Conservation (phyloP, 2,113 vertebrate genomes). For the Theristicus caerulescens region DNA sequence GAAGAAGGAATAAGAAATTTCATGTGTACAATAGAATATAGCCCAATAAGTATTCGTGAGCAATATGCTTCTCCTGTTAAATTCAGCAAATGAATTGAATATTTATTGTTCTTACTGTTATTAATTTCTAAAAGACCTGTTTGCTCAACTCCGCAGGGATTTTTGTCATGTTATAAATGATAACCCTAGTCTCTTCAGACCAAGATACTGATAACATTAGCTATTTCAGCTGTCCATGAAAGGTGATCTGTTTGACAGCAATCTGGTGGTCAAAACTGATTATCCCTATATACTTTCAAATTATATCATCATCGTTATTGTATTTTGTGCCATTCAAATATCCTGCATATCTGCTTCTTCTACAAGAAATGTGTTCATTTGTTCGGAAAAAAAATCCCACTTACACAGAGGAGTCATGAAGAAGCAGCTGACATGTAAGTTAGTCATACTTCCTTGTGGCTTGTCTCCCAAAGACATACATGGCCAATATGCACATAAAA, state of each 20-base stretch:
- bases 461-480: constrained; percentile 15
- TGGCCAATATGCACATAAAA: constrained; percentile 37
- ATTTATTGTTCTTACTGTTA: background rate
- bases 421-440: constrained; percentile 37
- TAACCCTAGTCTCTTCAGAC: background rate
- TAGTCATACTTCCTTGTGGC: constrained; percentile 51
- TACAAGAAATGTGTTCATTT: background rate
- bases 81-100: background rate
- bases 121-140: background rate
- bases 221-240: background rate
- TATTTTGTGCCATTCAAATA: background rate
- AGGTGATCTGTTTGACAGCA: background rate
- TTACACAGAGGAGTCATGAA: background rate
- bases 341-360: background rate
- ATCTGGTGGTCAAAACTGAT: background rate
- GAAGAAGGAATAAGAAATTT: background rate
- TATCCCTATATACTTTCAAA: background rate
- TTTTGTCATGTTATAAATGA: background rate
- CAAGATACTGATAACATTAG: background rate
- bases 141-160: background rate
- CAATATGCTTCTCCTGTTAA: background rate
- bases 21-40: background rate
- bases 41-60: background rate
- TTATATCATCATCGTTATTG: background rate
- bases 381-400: background rate